Conservation (phyloP, 1,140 invertebrate species). For the Rhagoletis zephyria region DNA sequence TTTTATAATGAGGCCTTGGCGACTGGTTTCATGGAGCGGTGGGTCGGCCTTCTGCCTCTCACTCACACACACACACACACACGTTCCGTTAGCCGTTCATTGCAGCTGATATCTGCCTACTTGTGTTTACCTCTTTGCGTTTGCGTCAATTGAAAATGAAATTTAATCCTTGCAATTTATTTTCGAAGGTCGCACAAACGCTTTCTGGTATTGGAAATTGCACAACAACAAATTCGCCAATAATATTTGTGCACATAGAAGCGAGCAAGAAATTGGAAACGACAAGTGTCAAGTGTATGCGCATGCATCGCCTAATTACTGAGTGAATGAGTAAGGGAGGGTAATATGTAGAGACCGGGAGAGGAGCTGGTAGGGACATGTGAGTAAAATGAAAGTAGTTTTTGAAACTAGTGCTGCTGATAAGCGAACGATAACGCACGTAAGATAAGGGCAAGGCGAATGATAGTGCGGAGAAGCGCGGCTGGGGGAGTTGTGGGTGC, state of each 20-base stretch:
- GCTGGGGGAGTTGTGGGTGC: too few relatives aligned
- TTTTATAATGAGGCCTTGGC: neutral
- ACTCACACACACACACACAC: neutral
- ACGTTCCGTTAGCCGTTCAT: neutral
- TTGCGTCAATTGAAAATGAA: conserved; percentile 52
- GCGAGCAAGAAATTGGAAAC: neutral
- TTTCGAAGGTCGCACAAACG: conserved; percentile 40
- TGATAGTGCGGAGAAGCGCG: neutral
- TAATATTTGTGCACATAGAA: neutral
- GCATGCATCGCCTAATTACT: too few relatives aligned
- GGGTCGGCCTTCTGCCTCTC: too few relatives aligned
- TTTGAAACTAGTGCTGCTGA: neutral
- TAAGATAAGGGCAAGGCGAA: neutral
- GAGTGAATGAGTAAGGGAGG: neutral
- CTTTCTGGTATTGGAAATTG: conserved; percentile 8
- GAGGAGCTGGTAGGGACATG: neutral
- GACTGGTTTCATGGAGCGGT: neutral
- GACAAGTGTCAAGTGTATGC: neutral
- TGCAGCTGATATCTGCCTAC: conserved; percentile 24
- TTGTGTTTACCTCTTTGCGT: neutral
- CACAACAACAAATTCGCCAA: conserved; percentile 4
- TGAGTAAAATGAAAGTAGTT: conserved; percentile 17
- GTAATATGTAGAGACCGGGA: neutral
- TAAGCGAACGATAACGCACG: neutral
- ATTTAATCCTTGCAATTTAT: conserved; percentile 47